These are phyloP conservation scores for Scytalopus superciliaris DNA, from an alignment of 2,113 vertebrate genomes.

Conservation along the genomic window DNA sequence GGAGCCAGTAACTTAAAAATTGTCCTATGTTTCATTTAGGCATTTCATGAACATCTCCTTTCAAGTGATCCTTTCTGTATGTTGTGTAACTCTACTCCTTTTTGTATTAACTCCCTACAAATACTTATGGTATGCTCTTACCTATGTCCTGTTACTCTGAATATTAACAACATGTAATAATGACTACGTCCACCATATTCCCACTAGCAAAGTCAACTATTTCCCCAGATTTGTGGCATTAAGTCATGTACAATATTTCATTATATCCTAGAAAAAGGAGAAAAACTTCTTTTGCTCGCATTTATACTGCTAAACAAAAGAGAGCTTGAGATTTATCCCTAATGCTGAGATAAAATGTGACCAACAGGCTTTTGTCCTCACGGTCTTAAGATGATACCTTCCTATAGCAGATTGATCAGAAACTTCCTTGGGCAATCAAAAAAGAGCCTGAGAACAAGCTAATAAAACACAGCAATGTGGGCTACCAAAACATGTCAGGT, in stretches of 20 bases:
- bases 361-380: neutral
- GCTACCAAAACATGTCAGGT: neutral
- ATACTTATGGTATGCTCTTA: neutral
- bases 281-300: neutral
- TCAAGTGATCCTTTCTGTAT: neutral
- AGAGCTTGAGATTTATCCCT: neutral
- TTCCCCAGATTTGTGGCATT: neutral
- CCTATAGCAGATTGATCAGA: neutral
- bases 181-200: neutral
- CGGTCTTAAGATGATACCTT: neutral
- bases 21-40: rapidly evolving
- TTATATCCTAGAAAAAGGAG: neutral
- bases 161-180: neutral
- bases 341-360: neutral
- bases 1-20: neutral
- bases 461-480: neutral
- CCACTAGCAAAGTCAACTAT: neutral
- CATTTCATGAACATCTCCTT: neutral
- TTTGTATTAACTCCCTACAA: neutral
- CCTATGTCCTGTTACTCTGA: neutral
- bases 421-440: neutral
- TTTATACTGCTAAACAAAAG: neutral
- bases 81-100: neutral
- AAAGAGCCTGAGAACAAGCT: neutral
- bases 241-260: neutral